Percentiles rank a stretch among this genome's conserved stretches.
Evolutionary conservation across 1,140 invertebrate genomes (phyloP).

Genomic region (Druon quercuslanigerum): DNA sequence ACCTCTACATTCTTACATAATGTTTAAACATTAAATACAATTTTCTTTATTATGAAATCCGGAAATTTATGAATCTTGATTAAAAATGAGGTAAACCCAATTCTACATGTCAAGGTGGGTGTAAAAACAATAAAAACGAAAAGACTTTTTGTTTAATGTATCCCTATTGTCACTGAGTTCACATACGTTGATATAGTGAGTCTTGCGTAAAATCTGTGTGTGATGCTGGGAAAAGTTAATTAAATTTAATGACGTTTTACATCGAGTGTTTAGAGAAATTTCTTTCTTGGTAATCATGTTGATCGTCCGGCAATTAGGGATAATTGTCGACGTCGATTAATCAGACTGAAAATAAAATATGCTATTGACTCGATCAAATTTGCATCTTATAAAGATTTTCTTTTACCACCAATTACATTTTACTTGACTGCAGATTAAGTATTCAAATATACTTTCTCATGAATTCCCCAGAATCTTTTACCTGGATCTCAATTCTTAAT

Average conservation of each 20-base stretch:
- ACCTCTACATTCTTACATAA: no score
- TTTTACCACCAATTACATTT: conserved; percentile 15
- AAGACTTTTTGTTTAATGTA: not conserved
- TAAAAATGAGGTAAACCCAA: not conserved
- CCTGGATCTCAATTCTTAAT: not conserved
- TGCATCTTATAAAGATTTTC: conserved; percentile 1
- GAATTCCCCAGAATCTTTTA: not conserved
- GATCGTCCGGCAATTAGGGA: conserved; percentile 24
- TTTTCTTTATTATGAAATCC: no score
- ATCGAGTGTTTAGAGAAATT: conserved; percentile 16
- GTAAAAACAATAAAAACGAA: not conserved
- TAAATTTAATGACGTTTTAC: not conserved
- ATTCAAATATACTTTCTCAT: not conserved
- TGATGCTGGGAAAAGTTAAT: conserved; percentile 15
- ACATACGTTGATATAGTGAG: not conserved
- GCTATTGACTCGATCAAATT: conserved; percentile 6
- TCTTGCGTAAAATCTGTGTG: conserved; percentile 14
- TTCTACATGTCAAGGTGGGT: not conserved
- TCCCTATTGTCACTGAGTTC: conserved; percentile 5
- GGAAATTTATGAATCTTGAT: no score
- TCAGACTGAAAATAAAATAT: conserved; percentile 22
- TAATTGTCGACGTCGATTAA: conserved; percentile 20
- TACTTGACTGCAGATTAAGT: not conserved
- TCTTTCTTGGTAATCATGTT: conserved; percentile 29
- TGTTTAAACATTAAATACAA: no score